Base-by-base conservation (phyloP, 2,113 vertebrate genomes). In the Acanthisitta chloris region DNA sequence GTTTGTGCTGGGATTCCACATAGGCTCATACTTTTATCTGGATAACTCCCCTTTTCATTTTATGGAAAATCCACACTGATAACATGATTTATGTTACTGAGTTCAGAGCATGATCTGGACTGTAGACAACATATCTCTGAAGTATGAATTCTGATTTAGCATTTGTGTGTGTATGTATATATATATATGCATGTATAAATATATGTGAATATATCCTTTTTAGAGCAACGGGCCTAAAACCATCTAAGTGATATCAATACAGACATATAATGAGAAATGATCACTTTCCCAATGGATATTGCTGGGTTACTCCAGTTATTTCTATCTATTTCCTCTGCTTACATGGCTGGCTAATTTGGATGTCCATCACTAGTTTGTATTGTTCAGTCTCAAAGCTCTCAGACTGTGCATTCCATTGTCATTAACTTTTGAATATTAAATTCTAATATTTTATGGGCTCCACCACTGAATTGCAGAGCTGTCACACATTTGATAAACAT, bases 401-500 rank as follows among this genome's bases (percentile, higher is more conserved):
- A 36, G 25, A 65, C 4, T 12, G 11, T 48, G 55, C 45, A 16
- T 62, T 69, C 34, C 49, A 49, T 43, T 81, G 38, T 49, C 43
- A 86, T 67, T 92, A 36, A 73, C 25, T 82, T 93, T 91, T 69
- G 45, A 83, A 79, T 52, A 81, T 13, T 51, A 66, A 61, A 59
- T 55, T 59, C 7, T 8, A 61, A 81, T 19, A 40, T 73, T 90
- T 95, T 91, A 91, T 18, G 11, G 12, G 12, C 9, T 77, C 15
- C 16, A 51, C 61, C 33, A 46, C 7, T 88, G 74, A 95, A 21
- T 25, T 84, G 28, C 33, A 58, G 81, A 62, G 15, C 40, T 42
- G 71, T 79, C 57, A 48, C 88, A 14, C 20, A 43, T 86, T 95
- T 96, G 91, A 92, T 91, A 87, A 66, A 46, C 0, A 40, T n/a